Evolutionary conservation across 2,113 vertebrate genomes (phyloP).

Genomic region (Bos indicus): DNA sequence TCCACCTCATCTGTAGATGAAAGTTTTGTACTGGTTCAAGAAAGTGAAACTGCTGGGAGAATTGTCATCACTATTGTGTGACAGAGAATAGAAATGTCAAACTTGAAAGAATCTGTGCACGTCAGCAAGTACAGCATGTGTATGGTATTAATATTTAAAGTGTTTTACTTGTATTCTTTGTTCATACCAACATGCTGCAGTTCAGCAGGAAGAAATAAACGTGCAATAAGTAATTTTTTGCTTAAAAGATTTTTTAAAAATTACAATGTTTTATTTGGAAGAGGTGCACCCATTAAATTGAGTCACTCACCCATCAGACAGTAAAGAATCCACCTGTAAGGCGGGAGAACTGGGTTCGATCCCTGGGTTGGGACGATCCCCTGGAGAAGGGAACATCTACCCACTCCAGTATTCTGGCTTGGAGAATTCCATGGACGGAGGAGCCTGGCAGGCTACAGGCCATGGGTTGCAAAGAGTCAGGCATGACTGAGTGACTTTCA

Average conservation of each 20-base stretch:
- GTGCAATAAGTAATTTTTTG: not conserved
- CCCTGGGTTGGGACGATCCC: not conserved
- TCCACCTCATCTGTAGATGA: not conserved
- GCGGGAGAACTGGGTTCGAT: not conserved
- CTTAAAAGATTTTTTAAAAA: not conserved
- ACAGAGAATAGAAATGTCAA: not conserved
- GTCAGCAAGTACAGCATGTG: not conserved
- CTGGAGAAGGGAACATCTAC: not conserved
- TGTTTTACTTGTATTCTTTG: not conserved
- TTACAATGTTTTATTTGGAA: not conserved
- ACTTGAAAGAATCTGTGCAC: not conserved
- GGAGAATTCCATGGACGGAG: not conserved
- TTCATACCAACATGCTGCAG: not conserved
- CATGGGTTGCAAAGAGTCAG: not conserved
- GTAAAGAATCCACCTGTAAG: not conserved
- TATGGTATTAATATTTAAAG: not conserved
- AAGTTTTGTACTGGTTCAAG: not conserved
- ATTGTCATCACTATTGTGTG: not conserved
- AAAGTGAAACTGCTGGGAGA: not conserved
- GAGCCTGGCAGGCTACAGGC: not conserved
- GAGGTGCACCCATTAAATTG: not conserved
- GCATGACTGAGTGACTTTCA: not conserved
- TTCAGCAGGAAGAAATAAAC: not conserved
- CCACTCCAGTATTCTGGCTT: not conserved
- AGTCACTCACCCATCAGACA: not conserved